Conservation (phyloP, 2,888 invertebrate species). For the Gari tellinella region DNA sequence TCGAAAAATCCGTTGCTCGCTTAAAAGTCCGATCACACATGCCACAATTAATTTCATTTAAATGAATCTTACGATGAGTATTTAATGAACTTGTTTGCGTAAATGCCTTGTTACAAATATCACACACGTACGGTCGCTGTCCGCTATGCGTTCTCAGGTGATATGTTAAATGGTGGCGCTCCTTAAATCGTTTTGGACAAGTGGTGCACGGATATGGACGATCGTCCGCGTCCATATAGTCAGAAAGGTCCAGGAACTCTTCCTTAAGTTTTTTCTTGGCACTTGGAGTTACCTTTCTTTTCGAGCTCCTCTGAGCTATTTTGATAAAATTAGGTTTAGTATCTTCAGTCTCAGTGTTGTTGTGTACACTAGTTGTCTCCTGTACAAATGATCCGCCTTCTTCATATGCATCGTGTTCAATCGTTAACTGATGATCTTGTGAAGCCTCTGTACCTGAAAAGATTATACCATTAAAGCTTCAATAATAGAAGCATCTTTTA, state of each 20-base stretch:
- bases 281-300: no score
- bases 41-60: slow-evolving; percentile 42
- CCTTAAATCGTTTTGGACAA: slow-evolving; percentile 51
- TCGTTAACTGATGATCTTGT: no score
- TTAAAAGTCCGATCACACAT: slow-evolving; percentile 29
- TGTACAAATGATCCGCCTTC: no score
- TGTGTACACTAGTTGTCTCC: no score
- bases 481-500: no score
- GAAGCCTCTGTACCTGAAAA: no score
- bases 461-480: no score
- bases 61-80: slow-evolving; percentile 47
- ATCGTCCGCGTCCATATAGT: slow-evolving; percentile 12
- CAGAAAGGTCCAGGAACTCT: slow-evolving; percentile 8
- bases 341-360: no score
- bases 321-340: no score
- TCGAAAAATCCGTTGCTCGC: slow-evolving; percentile 21
- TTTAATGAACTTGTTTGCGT: slow-evolving; percentile 51
- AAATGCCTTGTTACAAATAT: slow-evolving; percentile 34
- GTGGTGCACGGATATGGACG: slow-evolving; percentile 39
- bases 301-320: no score
- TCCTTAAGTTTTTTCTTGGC: slow-evolving; percentile 6
- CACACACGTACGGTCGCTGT: slow-evolving; percentile 38
- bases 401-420: no score
- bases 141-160: slow-evolving; percentile 47
- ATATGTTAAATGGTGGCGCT: slow-evolving; percentile 47